Evolutionary conservation across 1,140 invertebrate genomes (phyloP).

Genomic region (Eurosta solidaginis): DNA sequence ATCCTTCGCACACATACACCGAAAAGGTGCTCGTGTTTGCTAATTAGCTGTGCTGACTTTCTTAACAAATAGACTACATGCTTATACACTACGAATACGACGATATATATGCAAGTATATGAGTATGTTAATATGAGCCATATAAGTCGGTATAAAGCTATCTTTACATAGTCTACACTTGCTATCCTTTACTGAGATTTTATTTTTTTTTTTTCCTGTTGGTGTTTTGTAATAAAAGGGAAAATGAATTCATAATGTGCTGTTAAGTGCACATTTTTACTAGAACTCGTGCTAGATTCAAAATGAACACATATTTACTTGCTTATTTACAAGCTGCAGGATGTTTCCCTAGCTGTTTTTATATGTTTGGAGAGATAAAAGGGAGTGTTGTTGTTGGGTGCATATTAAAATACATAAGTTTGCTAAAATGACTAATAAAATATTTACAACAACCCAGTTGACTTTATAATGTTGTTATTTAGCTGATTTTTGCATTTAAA

Average conservation of each 20-base stretch:
- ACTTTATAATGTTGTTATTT: background rate
- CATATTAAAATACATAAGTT: background rate
- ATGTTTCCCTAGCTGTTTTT: background rate
- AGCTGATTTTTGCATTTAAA: background rate
- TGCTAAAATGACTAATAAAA: background rate
- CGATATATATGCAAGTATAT: background rate
- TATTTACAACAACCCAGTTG: background rate
- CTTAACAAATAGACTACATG: too few relatives aligned
- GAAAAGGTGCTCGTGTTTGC: background rate
- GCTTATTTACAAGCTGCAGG: background rate
- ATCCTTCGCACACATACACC: background rate
- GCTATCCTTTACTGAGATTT: background rate
- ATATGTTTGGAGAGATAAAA: background rate
- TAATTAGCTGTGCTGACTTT: background rate
- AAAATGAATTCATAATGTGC: constrained; percentile 24
- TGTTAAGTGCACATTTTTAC: background rate
- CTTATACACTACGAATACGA: too few relatives aligned
- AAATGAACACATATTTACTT: background rate
- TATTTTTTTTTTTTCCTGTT: background rate
- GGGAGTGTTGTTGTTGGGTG: background rate
- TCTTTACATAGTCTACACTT: background rate
- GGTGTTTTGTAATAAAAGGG: background rate
- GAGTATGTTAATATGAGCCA: background rate
- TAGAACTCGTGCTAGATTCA: background rate
- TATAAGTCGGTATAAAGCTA: background rate